These are phyloP conservation scores for Poecilia gillii DNA, from an alignment of 2,797 vertebrate species.

Conservation along the genomic window DNA sequence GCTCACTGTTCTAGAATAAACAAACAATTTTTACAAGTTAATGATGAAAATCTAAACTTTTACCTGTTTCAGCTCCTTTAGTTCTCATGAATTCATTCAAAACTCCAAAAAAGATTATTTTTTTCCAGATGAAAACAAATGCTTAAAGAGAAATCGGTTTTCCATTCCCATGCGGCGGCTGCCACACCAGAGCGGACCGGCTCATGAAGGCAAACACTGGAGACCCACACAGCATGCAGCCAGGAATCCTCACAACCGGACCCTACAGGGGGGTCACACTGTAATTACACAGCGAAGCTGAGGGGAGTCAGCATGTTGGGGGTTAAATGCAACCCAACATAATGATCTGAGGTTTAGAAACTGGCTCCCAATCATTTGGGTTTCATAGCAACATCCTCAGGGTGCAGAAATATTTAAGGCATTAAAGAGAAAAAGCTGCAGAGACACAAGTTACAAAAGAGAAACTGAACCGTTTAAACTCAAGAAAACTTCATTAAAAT, in stretches of 20 bases:
- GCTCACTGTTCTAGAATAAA: neutral
- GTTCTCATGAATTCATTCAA: neutral
- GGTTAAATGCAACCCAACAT: neutral
- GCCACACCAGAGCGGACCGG: constrained; percentile 26
- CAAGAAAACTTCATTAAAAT: neutral
- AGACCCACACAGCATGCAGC: constrained; percentile 53
- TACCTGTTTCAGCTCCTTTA: neutral
- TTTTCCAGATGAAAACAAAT: neutral
- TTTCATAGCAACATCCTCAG: constrained; percentile 23
- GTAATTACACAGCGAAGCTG: constrained; percentile 66
- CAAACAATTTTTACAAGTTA: neutral
- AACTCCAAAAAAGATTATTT: neutral
- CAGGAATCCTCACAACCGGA: constrained; percentile 62
- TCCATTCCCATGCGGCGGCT: constrained; percentile 13
- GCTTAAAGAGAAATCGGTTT: neutral
- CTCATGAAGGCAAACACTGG: constrained; percentile 52
- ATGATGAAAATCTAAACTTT: neutral
- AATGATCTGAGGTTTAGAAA: neutral
- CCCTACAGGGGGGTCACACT: constrained; percentile 56
- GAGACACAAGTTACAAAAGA: neutral
- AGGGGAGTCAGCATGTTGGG: neutral
- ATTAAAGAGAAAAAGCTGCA: constrained; percentile 2
- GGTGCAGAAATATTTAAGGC: neutral
- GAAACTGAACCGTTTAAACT: neutral
- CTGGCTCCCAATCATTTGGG: constrained; percentile 18